Percentiles rank a stretch among this genome's conserved stretches.
Conservation (phyloP, 30 jellyfish, hydroid and myxozoan genomes). For the Pseudorhiza aurosa region DNA sequence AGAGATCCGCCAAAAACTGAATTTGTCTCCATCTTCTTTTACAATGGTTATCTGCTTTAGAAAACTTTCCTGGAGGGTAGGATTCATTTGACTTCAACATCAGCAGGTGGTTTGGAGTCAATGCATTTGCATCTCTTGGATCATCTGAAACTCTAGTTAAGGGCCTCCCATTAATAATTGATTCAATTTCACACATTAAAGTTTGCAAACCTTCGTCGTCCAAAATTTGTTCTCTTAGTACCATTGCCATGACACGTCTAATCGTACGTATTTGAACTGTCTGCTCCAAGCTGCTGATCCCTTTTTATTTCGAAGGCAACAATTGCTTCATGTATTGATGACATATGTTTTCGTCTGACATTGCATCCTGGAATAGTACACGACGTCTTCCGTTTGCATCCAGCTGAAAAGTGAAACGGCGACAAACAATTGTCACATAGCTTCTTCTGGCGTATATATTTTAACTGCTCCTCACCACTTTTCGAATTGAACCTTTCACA, state of each 20-base stretch:
- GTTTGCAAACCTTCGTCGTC: too few species aligned
- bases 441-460: constrained; percentile 36
- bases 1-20: constrained; percentile 48
- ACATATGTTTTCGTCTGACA: constrained; percentile 30
- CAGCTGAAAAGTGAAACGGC: constrained; percentile 28
- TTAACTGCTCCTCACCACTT: constrained; percentile 13
- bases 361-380: constrained; percentile 31
- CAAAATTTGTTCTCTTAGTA: too few species aligned
- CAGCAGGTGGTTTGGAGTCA: background rate
- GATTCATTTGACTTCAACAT: constrained; percentile 8
- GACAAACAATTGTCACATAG: constrained; percentile 61
- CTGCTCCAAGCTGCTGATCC: constrained; percentile 28
- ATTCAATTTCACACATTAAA: too few species aligned
- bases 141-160: background rate
- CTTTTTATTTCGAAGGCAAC: constrained; percentile 38
- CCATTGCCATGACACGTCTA: too few species aligned
- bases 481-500: constrained; percentile 21
- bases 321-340: constrained; percentile 40
- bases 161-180: background rate
- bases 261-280: constrained; percentile 1
- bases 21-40: constrained; percentile 62
- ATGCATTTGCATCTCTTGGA: constrained; percentile 5
- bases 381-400: constrained; percentile 48
- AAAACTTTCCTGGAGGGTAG: constrained; percentile 49
- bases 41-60: constrained; percentile 33